Conservation (phyloP, 2,888 invertebrate genomes). For the Endotricha flammealis region DNA sequence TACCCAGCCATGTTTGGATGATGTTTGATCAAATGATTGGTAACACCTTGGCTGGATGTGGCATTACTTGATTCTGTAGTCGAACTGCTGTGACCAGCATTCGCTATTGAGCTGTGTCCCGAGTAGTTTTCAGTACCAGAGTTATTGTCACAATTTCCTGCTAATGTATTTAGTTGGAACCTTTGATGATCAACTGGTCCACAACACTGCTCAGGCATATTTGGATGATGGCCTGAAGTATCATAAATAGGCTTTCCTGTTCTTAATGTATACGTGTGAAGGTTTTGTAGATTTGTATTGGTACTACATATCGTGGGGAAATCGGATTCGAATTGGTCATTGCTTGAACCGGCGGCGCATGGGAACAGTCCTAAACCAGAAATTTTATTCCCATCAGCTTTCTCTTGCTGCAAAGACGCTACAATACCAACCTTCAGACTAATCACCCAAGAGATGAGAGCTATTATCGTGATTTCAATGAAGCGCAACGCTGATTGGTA, state of each 20-base stretch:
- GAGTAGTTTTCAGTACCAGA: constrained; percentile 81
- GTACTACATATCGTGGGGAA: constrained; percentile 92
- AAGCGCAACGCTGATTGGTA: constrained; percentile 92
- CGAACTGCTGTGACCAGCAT: constrained; percentile 73
- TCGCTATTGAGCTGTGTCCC: constrained; percentile 78
- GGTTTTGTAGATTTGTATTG: constrained; percentile 89
- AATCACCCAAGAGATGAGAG: constrained; percentile 91
- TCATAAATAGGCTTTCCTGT: constrained; percentile 88
- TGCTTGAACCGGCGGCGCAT: constrained; percentile 89
- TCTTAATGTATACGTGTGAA: constrained; percentile 88
- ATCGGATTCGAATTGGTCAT: constrained; percentile 89
- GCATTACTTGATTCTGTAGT: constrained; percentile 72
- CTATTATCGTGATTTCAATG: constrained; percentile 92
- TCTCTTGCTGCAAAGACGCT: constrained; percentile 83
- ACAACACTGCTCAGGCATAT: constrained; percentile 61
- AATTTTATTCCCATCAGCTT: constrained; percentile 80
- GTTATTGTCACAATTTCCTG: constrained; percentile 78
- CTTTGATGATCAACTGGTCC: constrained; percentile 65
- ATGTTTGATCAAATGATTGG: constrained; percentile 72
- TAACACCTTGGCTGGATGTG: constrained; percentile 70
- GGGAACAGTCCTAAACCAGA: constrained; percentile 89
- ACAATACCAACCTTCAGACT: constrained; percentile 81
- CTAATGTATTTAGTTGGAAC: constrained; percentile 74
- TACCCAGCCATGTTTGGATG: constrained; percentile 64
- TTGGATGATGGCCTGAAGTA: constrained; percentile 66